Conservation (phyloP, 2,113 vertebrate species). For the Sander lucioperca region DNA sequence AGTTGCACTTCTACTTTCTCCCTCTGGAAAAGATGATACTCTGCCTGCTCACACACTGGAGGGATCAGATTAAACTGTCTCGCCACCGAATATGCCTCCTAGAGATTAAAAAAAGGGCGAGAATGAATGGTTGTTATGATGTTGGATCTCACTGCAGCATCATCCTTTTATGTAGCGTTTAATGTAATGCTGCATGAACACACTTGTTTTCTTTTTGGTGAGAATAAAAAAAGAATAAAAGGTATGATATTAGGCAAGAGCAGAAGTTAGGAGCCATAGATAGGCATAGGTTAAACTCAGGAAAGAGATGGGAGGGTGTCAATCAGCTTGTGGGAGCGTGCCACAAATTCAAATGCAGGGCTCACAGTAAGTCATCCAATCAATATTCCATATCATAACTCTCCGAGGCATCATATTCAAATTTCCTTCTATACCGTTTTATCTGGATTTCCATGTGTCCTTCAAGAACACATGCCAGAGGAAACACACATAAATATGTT, state of each 20-base stretch:
- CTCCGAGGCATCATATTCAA: slow-evolving; percentile 32
- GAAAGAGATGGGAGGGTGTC: slow-evolving; percentile 3
- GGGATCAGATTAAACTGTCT: slow-evolving; percentile 99
- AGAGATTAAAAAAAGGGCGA: slow-evolving; percentile 13
- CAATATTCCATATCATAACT: slow-evolving; percentile 48
- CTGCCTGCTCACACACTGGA: slow-evolving; percentile 96
- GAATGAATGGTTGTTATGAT: neutral
- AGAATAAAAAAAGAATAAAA: neutral
- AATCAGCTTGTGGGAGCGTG: slow-evolving; percentile 19
- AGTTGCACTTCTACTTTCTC: slow-evolving; percentile 99
- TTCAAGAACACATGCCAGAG: slow-evolving; percentile 7
- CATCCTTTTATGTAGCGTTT: neutral
- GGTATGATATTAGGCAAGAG: neutral
- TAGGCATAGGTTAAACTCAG: neutral
- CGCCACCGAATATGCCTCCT: slow-evolving; percentile 98
- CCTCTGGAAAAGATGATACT: slow-evolving; percentile 98
- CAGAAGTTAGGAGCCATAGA: neutral
- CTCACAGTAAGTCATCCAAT: slow-evolving; percentile 31
- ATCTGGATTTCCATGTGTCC: slow-evolving; percentile 28
- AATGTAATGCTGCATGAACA: neutral
- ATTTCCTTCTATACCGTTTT: slow-evolving; percentile 1
- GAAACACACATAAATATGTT: neutral
- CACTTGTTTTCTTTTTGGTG: neutral
- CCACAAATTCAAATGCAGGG: slow-evolving; percentile 33
- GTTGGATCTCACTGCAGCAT: neutral